Evolutionary conservation across 1,140 invertebrate species (phyloP).

Genomic region (Tetraneura akinire): DNA sequence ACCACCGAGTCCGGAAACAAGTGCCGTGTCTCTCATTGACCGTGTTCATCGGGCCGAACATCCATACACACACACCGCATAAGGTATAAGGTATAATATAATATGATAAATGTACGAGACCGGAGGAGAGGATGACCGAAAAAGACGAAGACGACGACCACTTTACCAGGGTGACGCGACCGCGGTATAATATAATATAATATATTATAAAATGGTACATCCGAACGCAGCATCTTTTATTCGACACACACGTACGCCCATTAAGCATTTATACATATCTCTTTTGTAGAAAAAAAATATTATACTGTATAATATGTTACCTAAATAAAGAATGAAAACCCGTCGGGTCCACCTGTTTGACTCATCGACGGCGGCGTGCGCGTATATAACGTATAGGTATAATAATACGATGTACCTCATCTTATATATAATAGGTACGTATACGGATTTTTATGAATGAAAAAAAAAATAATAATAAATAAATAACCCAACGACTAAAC

Average conservation of each 20-base stretch:
- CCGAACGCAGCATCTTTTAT: not conserved
- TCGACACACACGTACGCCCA: not conserved
- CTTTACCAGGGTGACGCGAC: conserved; percentile 12
- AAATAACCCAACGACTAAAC: not conserved
- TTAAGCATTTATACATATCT: not conserved
- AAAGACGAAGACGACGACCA: not conserved
- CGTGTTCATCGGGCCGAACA: conserved; percentile 44
- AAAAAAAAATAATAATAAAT: not conserved
- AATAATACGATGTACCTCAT: too few species aligned
- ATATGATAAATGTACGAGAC: too few species aligned
- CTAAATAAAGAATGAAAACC: not conserved
- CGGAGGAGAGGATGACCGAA: not conserved
- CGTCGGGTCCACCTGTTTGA: conserved; percentile 44
- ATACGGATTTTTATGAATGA: conserved; percentile 11
- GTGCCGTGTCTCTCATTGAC: conserved; percentile 33
- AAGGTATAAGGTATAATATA: too few species aligned
- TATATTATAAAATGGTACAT: not conserved
- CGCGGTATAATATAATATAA: too few species aligned
- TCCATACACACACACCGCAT: too few species aligned
- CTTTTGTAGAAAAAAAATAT: too few species aligned
- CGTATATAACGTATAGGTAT: not conserved
- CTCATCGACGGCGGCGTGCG: not conserved
- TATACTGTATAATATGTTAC: too few species aligned
- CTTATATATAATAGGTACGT: too few species aligned
- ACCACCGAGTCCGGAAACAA: conserved; percentile 38